Percentiles rank a stretch among this genome's conserved stretches.
Conservation (phyloP, 2,888 invertebrate species). For the Caradrina clavipalpis region DNA sequence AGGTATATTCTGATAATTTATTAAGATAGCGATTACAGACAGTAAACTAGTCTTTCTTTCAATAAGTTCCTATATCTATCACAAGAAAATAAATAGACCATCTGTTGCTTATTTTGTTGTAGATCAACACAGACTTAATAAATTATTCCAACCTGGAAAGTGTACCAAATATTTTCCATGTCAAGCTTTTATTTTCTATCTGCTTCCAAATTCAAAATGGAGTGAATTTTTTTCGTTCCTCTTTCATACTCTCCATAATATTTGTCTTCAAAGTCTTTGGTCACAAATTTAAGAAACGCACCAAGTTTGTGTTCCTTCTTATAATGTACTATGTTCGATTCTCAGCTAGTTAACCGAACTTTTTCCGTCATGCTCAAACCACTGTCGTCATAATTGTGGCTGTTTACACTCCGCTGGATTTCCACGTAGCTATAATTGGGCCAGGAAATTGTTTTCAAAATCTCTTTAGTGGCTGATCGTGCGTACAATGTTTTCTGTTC, state of each 20-base stretch:
- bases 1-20: background rate
- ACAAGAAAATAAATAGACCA: constrained; percentile 14
- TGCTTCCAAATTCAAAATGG: background rate
- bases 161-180: background rate
- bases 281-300: constrained; percentile 2
- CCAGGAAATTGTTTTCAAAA: constrained; percentile 73
- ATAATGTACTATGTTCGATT: constrained; percentile 48
- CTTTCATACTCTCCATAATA: background rate
- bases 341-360: constrained; percentile 56
- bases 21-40: background rate
- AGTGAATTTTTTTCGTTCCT: background rate
- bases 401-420: constrained; percentile 79
- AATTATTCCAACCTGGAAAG: constrained; percentile 7
- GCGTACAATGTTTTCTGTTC: constrained; percentile 59
- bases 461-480: constrained; percentile 68
- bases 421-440: constrained; percentile 79
- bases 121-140: constrained; percentile 5
- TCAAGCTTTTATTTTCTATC: background rate
- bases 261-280: background rate
- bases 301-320: constrained; percentile 29
- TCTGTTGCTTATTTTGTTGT: background rate
- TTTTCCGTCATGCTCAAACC: constrained; percentile 69
- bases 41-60: background rate
- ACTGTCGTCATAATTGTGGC: constrained; percentile 74
- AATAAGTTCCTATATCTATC: constrained; percentile 7